Evolutionary conservation across 1,140 invertebrate genomes (phyloP), one percentile per base, ranked within the genome.

Genomic region (Leptinotarsa undecemlineata): DNA sequence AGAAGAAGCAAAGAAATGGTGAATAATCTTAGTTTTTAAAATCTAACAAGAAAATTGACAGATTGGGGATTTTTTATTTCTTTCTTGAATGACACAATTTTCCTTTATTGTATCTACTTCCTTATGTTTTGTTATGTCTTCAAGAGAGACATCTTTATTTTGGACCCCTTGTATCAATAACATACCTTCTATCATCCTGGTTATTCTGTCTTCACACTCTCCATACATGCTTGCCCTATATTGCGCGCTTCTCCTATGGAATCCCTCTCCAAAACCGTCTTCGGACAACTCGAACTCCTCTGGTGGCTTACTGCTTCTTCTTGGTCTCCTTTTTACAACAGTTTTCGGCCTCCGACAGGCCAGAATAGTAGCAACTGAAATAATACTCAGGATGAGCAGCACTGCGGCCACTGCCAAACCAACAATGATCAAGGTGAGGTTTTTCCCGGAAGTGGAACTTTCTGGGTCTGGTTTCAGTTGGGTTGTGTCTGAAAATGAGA

Each of bases 161-260:
- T 17, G 15, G 47, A 15, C 1, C 5, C 3, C 57, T 1, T 61
- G 14, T n/a, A 19, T 19, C 3, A 3, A 70, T 13, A 20, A 71
- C 75, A 71, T 74, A 81, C 81, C 79, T 71, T 82, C 81, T 19
- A 82, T 78, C 47, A 82, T 70, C 26, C 78, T 74, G 6, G 81
- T 81, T 68, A 82, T 81, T 19, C 81, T 68, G 51, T 79, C 80
- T 66, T 84, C 83, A 67, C 81, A 78, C 74, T 84, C 83, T 15
- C 77, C 82, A 63, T 85, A 85, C 77, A 85, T 78, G 64, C 84
- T 85, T 5, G 82, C 82, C 66, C 84, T 79, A 69, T 84, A 85
- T 48, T 84, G 77, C 2, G 83, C 82, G 68, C 82, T 84, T 48
- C 84, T 75, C 57, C 84, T 73, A 23, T 84, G 83, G 69, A 85